Evolutionary conservation across 1,140 invertebrate species (phyloP).

Genomic region (Bradynema listronoti): DNA sequence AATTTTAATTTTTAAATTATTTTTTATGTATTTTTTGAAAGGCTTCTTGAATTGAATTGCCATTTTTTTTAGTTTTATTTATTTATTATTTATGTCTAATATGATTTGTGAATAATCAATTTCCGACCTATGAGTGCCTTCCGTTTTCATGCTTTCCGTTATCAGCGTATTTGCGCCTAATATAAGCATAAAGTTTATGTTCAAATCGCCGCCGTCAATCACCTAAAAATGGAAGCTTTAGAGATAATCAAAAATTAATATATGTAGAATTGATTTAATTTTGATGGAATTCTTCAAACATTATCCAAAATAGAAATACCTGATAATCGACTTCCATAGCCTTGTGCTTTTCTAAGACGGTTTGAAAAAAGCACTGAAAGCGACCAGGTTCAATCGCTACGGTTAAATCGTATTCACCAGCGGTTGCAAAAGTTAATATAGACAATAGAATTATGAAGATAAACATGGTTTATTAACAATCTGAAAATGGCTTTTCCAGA

Average conservation of each 20-base stretch:
- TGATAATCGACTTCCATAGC: constrained; percentile 59
- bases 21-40: neutral
- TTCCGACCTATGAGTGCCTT: constrained; percentile 58
- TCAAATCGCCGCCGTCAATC: constrained; percentile 60
- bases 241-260: neutral
- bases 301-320: too few species aligned
- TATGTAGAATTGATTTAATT: too few species aligned
- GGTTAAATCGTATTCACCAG: constrained; percentile 39
- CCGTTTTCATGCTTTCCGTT: constrained; percentile 56
- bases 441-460: too few species aligned
- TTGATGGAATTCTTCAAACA: too few species aligned
- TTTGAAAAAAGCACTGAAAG: constrained; percentile 58
- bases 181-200: constrained; percentile 59
- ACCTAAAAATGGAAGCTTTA: constrained; percentile 50
- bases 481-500: too few species aligned
- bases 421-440: too few species aligned
- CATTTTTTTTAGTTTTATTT: neutral
- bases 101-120: neutral
- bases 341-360: constrained; percentile 49
- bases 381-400: constrained; percentile 32
- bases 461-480: too few species aligned
- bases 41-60: neutral
- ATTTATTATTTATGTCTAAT: neutral
- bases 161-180: constrained; percentile 54
- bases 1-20: neutral